phyloP scores from a whole-genome alignment of 2,888 invertebrate genomes.

The Epicampocera succincta region DNA sequence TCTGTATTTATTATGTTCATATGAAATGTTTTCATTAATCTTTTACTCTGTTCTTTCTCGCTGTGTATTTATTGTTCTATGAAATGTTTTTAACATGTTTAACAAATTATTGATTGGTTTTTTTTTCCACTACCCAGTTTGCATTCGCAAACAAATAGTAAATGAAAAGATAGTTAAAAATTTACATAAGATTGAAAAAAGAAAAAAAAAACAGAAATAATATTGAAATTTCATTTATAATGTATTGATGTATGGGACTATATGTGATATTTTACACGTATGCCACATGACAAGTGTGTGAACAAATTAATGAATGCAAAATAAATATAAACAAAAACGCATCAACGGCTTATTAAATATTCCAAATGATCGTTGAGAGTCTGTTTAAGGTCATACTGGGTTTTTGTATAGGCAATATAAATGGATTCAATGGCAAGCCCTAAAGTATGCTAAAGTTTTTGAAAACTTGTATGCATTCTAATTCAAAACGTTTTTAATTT shows the following conservation, averaged over 20 bases:
- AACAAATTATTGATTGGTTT: conserved; percentile 41
- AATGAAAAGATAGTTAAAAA: conserved; percentile 24
- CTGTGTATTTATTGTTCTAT: conserved; percentile 61
- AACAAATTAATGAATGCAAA: conserved; percentile 14
- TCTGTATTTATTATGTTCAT: no score
- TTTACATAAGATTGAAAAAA: conserved; percentile 18
- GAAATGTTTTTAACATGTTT: conserved; percentile 71
- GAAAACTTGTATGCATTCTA: no score
- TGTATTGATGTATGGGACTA: no score
- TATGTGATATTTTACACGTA: conserved; percentile 51
- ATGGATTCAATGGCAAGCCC: not conserved
- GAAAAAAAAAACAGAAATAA: not conserved
- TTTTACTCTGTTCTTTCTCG: not conserved
- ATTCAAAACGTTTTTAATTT: no score
- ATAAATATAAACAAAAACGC: not conserved
- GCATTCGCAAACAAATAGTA: conserved; percentile 19
- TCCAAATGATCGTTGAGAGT: not conserved
- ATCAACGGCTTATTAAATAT: not conserved
- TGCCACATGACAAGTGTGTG: conserved; percentile 8
- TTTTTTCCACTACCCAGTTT: not conserved
- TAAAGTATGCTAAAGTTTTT: conserved; percentile 1
- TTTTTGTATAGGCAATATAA: conserved; percentile 5
- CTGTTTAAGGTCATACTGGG: not conserved
- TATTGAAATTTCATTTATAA: conserved; percentile 32
- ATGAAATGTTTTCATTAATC: no score